Percentiles rank a stretch among this genome's conserved stretches.
Conservation (phyloP, 2,888 invertebrate genomes). For the Drosophila cyrtoloma region DNA sequence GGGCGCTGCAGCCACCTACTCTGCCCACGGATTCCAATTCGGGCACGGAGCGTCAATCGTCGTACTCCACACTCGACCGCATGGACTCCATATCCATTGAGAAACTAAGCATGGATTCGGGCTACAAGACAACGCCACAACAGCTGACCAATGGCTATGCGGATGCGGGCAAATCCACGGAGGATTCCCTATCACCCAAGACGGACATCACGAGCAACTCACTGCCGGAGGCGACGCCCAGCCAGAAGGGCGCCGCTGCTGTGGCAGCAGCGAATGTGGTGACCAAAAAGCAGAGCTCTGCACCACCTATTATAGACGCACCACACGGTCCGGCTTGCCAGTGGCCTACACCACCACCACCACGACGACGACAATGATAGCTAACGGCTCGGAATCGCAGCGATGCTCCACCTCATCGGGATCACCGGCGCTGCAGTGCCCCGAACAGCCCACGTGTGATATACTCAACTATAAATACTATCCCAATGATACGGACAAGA, state of each 20-base stretch:
- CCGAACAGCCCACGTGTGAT: constrained; percentile 83
- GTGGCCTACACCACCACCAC: constrained; percentile 79
- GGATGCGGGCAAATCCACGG: constrained; percentile 77
- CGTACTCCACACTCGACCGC: constrained; percentile 81
- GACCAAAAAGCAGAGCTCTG: constrained; percentile 65
- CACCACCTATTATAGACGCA: constrained; percentile 81
- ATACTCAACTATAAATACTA: constrained; percentile 84
- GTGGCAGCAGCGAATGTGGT: constrained; percentile 1
- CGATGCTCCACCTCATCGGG: constrained; percentile 60
- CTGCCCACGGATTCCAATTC: constrained; percentile 70
- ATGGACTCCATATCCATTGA: constrained; percentile 83
- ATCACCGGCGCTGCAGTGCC: constrained; percentile 68
- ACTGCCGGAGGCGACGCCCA: constrained; percentile 44
- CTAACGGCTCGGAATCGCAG: constrained; percentile 26
- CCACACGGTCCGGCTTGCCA: constrained; percentile 80
- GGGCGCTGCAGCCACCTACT: constrained; percentile 61
- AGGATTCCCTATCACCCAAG: constrained; percentile 80
- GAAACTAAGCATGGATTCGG: constrained; percentile 84
- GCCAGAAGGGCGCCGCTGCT: constrained; percentile 1
- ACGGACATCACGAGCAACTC: constrained; percentile 77
- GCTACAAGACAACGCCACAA: constrained; percentile 84
- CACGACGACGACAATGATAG: constrained; percentile 35
- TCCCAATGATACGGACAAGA: constrained; percentile 83
- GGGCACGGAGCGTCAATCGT: constrained; percentile 74
- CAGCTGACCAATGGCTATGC: constrained; percentile 74